Conservation (phyloP, 2,888 invertebrate genomes). For the Sphaerolaimus hirsutus region DNA sequence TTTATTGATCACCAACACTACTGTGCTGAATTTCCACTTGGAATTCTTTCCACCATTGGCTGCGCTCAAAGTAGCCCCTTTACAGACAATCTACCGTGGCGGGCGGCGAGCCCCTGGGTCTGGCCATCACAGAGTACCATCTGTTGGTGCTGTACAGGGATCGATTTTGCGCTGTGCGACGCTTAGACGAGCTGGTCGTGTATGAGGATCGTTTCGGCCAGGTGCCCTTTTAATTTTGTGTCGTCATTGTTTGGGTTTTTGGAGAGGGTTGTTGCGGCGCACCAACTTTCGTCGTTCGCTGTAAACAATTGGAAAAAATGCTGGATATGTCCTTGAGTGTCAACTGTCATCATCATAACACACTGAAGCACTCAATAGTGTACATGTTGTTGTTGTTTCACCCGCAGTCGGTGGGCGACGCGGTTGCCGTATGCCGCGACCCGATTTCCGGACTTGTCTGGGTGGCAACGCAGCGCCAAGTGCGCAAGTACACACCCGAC, state of each 20-base stretch:
- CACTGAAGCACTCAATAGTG: too few species aligned
- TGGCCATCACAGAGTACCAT: constrained; percentile 2
- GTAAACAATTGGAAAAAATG: too few species aligned
- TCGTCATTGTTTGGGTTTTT: neutral
- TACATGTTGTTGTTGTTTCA: too few species aligned
- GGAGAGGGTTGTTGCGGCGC: neutral
- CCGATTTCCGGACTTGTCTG: constrained; percentile 3
- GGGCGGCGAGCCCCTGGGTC: neutral
- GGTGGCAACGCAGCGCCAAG: constrained; percentile 2
- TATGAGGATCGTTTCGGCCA: constrained; percentile 5
- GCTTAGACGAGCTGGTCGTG: constrained; percentile 1
- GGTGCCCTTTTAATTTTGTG: neutral
- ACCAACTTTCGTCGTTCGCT: too few species aligned
- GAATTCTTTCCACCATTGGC: neutral
- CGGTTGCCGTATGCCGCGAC: constrained; percentile 1
- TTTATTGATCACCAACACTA: neutral
- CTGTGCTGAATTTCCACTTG: neutral
- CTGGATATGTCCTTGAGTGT: too few species aligned
- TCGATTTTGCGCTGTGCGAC: constrained; percentile 2
- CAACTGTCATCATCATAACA: too few species aligned
- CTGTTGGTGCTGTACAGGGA: constrained; percentile 1
- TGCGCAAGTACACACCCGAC: constrained; percentile 3
- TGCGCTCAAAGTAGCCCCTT: too few species aligned
- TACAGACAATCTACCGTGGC: constrained; percentile 1
- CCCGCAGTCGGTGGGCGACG: constrained; percentile 1